phyloP scores from a whole-genome alignment of 2,113 vertebrate species.

The Upupa epops region DNA sequence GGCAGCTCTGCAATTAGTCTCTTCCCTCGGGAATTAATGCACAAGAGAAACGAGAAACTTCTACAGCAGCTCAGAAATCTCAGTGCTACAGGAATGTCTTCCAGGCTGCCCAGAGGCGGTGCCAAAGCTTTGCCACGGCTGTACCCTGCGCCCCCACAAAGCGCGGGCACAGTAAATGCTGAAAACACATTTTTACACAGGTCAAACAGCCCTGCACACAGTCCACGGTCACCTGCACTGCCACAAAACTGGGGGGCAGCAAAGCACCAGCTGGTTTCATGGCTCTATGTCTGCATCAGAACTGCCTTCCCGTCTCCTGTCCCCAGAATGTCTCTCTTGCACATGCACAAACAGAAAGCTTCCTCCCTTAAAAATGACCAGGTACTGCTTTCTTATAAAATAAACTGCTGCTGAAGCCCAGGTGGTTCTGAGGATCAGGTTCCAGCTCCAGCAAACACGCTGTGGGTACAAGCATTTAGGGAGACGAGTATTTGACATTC shows the following conservation, averaged over 20 bases:
- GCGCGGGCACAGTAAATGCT: background rate
- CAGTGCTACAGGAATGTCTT: background rate
- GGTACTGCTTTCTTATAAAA: background rate
- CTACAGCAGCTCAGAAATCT: background rate
- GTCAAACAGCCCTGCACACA: background rate
- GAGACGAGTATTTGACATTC: background rate
- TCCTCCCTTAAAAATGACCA: background rate
- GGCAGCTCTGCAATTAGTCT: background rate
- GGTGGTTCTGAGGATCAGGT: background rate
- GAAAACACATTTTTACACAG: background rate
- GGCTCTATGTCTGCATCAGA: background rate
- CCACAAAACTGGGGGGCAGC: background rate
- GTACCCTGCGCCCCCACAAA: background rate
- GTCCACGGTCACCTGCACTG: background rate
- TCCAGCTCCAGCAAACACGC: background rate
- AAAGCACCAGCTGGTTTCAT: background rate
- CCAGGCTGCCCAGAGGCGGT: background rate
- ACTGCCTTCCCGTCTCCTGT: background rate
- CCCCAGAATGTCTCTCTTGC: background rate
- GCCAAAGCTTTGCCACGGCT: background rate
- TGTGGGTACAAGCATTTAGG: background rate
- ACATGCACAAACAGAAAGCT: too few species aligned
- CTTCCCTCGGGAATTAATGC: background rate
- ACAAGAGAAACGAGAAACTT: background rate
- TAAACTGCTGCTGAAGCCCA: background rate